A percentile compares a stretch with the other conserved stretches of the same genome.
Conservation (phyloP, 1,140 invertebrate genomes). For the Pectinophora gossypiella region DNA sequence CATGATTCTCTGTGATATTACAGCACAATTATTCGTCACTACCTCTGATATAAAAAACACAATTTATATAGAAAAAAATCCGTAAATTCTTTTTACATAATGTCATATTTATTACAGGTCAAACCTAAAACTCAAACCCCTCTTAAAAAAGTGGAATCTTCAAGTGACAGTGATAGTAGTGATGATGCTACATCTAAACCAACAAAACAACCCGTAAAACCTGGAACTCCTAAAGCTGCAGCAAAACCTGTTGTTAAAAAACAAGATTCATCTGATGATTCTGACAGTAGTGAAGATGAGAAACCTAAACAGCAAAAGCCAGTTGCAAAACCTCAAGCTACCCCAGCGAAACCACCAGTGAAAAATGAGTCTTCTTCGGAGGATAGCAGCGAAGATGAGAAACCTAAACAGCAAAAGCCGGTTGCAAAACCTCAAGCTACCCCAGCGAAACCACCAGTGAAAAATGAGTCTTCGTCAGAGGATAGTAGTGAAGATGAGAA, state of each 20-base stretch:
- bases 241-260: slow-evolving; percentile 20
- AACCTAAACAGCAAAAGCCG: slow-evolving; percentile 12
- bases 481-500: slow-evolving; percentile 28
- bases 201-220: slow-evolving; percentile 22
- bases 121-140: slow-evolving; percentile 22
- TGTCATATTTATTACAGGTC: slow-evolving; percentile 12
- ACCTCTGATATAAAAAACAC: slow-evolving; percentile 56
- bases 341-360: slow-evolving; percentile 20
- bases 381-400: slow-evolving; percentile 35
- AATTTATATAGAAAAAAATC: slow-evolving; percentile 9
- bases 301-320: slow-evolving; percentile 20
- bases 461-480: slow-evolving; percentile 24
- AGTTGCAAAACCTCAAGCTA: slow-evolving; percentile 10
- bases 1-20: slow-evolving; percentile 49
- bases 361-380: slow-evolving; percentile 45
- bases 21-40: slow-evolving; percentile 55
- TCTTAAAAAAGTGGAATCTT: slow-evolving; percentile 28
- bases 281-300: slow-evolving; percentile 36
- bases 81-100: not conserved
- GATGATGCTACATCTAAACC: slow-evolving; percentile 28
- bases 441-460: slow-evolving; percentile 8
- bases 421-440: slow-evolving; percentile 14
- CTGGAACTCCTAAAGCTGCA: slow-evolving; percentile 2
- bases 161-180: slow-evolving; percentile 29
- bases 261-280: slow-evolving; percentile 33